Percentiles rank a stretch among this genome's conserved stretches.
Conservation (phyloP, 1,140 invertebrate species). For the Globodera ellingtonae region DNA sequence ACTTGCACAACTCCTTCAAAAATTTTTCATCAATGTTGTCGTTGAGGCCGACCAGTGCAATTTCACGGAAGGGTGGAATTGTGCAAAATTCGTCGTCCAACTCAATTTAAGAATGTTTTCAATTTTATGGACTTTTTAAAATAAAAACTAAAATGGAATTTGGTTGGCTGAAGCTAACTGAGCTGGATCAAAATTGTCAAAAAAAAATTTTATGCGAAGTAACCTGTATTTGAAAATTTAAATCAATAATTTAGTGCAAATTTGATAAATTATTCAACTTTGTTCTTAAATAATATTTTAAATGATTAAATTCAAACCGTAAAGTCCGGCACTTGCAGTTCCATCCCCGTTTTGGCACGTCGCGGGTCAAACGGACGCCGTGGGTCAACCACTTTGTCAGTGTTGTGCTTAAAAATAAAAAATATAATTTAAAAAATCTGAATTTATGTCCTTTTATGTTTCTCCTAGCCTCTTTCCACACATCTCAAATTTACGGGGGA, state of each 20-base stretch:
- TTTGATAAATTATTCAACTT: no score
- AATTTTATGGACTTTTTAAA: conserved; percentile 8
- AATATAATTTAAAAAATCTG: not conserved
- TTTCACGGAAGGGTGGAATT: conserved; percentile 25
- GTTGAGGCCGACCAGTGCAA: conserved; percentile 29
- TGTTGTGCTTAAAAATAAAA: conserved; percentile 19
- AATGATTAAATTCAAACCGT: conserved; percentile 5
- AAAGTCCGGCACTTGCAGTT: conserved; percentile 28
- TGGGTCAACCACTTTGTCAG: conserved; percentile 13
- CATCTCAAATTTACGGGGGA: not conserved
- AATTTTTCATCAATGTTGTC: conserved; percentile 39
- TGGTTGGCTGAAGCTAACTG: not conserved
- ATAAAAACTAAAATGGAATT: not conserved
- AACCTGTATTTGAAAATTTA: no score
- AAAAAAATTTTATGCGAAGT: no score
- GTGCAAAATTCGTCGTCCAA: conserved; percentile 34
- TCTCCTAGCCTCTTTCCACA: not conserved
- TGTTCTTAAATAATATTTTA: not conserved
- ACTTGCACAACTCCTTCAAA: conserved; percentile 32
- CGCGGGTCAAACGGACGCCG: conserved; percentile 24
- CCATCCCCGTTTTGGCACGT: conserved; percentile 3
- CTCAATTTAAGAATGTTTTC: no score
- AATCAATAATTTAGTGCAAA: no score
- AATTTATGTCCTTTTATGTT: no score
- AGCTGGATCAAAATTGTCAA: not conserved